Conservation (phyloP, 1,140 invertebrate genomes). For the Panagrolaimus sp. region DNA sequence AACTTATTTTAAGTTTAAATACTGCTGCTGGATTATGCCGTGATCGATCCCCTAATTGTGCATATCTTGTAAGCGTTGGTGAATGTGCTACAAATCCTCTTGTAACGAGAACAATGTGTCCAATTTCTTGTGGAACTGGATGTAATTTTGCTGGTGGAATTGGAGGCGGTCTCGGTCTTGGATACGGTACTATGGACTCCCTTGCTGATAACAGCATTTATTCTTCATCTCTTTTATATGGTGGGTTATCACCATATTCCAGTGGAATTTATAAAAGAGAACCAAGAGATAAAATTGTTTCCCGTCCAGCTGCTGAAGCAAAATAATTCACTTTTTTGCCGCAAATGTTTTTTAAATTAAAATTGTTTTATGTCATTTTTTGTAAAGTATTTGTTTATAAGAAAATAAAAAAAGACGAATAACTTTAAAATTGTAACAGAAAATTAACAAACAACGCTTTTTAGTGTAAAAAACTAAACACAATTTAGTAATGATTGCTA, state of each 20-base stretch:
- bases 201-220: constrained; percentile 9
- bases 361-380: no score
- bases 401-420: no score
- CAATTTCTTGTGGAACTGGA: constrained; percentile 9
- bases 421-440: no score
- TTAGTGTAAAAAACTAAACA: no score
- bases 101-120: neutral
- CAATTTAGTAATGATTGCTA: no score
- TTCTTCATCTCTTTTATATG: neutral
- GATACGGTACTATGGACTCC: neutral
- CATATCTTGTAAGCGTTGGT: constrained; percentile 5
- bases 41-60: constrained; percentile 7
- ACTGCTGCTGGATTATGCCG: neutral
- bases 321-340: no score
- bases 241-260: neutral
- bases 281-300: no score
- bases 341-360: no score
- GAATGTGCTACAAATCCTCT: constrained; percentile 16
- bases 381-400: no score
- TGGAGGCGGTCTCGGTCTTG: neutral
- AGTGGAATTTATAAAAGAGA: no score
- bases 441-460: no score
- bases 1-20: neutral
- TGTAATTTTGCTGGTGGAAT: neutral
- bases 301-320: no score